phyloP scores from a whole-genome alignment of 2,113 vertebrate species.

The Myanophis thanlyinensis region DNA sequence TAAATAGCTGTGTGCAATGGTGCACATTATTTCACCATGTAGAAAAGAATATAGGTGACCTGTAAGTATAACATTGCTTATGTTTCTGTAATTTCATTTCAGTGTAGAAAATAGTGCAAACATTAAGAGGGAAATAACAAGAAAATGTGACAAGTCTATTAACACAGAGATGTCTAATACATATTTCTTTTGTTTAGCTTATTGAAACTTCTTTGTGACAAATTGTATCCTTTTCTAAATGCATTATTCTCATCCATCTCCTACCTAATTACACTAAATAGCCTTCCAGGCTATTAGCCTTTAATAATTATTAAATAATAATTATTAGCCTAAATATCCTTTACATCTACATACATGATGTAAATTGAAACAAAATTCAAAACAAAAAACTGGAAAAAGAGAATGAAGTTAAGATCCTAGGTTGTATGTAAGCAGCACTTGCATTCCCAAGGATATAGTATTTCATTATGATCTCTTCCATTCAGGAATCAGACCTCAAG shows the following conservation, averaged over 20 bases:
- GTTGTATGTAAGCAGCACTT: not conserved
- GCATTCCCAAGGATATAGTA: not conserved
- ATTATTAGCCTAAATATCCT: too few species aligned
- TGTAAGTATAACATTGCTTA: not conserved
- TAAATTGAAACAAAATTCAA: too few species aligned
- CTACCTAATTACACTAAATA: not conserved
- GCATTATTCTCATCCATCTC: not conserved
- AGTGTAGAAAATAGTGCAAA: not conserved
- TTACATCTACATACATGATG: not conserved
- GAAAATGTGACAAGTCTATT: not conserved
- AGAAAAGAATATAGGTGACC: accelerated
- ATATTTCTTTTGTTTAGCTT: not conserved
- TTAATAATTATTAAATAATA: too few species aligned
- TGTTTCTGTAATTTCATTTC: accelerated
- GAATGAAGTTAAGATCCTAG: not conserved
- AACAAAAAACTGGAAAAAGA: not conserved
- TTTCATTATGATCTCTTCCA: not conserved
- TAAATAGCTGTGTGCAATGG: not conserved
- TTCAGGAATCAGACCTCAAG: not conserved
- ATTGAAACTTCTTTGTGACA: not conserved
- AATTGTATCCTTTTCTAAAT: not conserved
- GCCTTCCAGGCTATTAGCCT: not conserved
- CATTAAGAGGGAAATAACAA: not conserved
- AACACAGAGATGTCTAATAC: not conserved
- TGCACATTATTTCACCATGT: accelerated